Base-by-base conservation (phyloP, 1,140 invertebrate species). In the Drosophila sp. region DNA sequence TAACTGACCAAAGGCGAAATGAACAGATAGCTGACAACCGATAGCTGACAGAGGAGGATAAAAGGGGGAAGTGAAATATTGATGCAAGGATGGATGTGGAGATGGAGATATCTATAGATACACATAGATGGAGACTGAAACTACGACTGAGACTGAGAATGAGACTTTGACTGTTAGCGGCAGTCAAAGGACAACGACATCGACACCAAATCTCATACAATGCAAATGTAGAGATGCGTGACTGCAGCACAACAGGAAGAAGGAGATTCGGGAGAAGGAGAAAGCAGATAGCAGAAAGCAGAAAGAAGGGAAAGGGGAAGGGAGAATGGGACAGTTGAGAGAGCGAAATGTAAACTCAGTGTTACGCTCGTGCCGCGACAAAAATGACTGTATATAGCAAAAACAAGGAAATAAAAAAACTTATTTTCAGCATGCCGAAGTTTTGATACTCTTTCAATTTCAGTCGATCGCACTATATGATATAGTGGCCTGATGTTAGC, bases 161-260 rank as follows among this genome's bases (percentile, higher is more conserved):
- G 41, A 66, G 29, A 57, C 25, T 27, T n/a, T 48, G 2, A 48
- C 46, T 7, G n/a, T 14, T 14, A 18, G 16, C 16, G 14, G 7
- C 16, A 48, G 46, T 38, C n/a, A 38, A 38, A 38, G 16, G 61
- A 63, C 36, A 63, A 27, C 29, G 63, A 58, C 57, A 59, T 46
- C 27, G 40, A 58, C 27, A 65, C 56, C 56, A 13, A 43, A 46
- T 46, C 27, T 13, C 57, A 34, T 59, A 16, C 16, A 61, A 61
- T 38, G 32, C 45, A 50, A 61, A 61, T 18, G 21, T 16, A 7
- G 11, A 38, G 32, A 18, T 32, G 57, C 29, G 43, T 32, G 43
- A 14, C 14, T 53, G 9, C 32, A 11, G 16, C 7, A 4, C 14
- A 4, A 13, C 4, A 16, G 38, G 29, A 5, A 32, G 32, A 2